Evolutionary conservation across 2,797 vertebrate genomes (phyloP).

Genomic region (Sarcophilus harrisii): DNA sequence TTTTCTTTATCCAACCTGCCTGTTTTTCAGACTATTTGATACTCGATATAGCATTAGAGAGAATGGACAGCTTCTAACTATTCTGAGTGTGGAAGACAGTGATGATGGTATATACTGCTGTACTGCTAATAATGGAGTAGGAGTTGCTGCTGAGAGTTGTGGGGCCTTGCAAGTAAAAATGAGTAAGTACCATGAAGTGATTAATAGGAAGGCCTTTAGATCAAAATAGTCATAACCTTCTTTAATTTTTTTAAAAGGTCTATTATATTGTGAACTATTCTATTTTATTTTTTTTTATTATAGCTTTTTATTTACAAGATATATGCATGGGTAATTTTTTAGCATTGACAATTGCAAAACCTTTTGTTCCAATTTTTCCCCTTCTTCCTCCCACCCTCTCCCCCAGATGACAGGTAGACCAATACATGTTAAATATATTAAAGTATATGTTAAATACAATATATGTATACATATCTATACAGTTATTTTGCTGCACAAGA

Average conservation of each 20-base stretch:
- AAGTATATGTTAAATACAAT: no score
- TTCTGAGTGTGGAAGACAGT: constrained; percentile 92
- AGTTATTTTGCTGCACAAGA: no score
- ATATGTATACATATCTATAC: no score
- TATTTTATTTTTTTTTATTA: background rate
- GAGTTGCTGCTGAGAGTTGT: constrained; percentile 93
- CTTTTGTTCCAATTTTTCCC: no score
- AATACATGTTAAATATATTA: no score
- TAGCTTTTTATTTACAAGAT: no score
- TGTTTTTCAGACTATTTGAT: constrained; percentile 91
- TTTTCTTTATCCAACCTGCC: background rate
- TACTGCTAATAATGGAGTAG: constrained; percentile 92
- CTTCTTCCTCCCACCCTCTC: no score
- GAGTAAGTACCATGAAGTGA: constrained; percentile 88
- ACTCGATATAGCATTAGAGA: constrained; percentile 92
- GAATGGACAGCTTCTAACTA: constrained; percentile 94
- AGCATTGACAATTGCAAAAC: no score
- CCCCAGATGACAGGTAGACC: no score
- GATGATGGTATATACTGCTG: constrained; percentile 98
- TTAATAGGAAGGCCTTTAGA: background rate
- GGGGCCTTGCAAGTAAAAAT: constrained; percentile 99
- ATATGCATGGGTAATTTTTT: no score
- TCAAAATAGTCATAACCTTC: background rate
- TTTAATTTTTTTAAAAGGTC: background rate
- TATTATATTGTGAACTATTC: background rate